A percentile compares a stretch with the other conserved stretches of the same genome.
Evolutionary conservation across 2,888 invertebrate species (phyloP).

Genomic region (Zhuqinia jingwanae): DNA sequence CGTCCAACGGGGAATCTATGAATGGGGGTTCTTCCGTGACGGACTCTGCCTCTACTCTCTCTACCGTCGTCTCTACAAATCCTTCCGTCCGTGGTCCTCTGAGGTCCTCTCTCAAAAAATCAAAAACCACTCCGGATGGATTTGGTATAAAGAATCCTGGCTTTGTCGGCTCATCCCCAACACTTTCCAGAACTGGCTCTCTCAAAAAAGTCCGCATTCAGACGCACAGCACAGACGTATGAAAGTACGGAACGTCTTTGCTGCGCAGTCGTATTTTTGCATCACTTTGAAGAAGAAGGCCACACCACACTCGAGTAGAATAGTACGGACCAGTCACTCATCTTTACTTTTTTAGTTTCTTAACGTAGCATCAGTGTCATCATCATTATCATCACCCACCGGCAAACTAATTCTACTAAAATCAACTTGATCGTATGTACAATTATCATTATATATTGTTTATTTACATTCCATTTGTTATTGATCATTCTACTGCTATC

Average conservation of each 20-base stretch:
- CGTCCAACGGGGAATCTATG: slow-evolving; percentile 71
- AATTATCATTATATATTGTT: not conserved
- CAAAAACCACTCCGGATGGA: slow-evolving; percentile 84
- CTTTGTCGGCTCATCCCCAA: slow-evolving; percentile 91
- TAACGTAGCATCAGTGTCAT: not conserved
- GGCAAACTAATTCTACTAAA: not conserved
- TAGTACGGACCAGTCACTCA: not conserved
- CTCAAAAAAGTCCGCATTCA: slow-evolving; percentile 95
- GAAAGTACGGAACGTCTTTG: slow-evolving; percentile 14
- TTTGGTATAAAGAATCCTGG: slow-evolving; percentile 94
- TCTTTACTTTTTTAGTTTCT: not conserved
- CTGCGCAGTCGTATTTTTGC: too few relatives aligned
- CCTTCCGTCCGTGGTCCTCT: slow-evolving; percentile 84
- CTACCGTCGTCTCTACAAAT: slow-evolving; percentile 77
- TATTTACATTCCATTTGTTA: not conserved
- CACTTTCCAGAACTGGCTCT: slow-evolving; percentile 91
- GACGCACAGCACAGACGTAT: slow-evolving; percentile 95
- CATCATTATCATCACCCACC: slow-evolving; percentile 15
- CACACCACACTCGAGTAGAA: not conserved
- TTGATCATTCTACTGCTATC: not conserved
- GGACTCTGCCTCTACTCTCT: slow-evolving; percentile 77
- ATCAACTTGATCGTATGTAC: slow-evolving; percentile 6
- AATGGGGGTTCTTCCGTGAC: slow-evolving; percentile 76
- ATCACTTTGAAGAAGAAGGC: not conserved
- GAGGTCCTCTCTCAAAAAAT: slow-evolving; percentile 92